These are phyloP conservation scores for Prinia subflava DNA, from an alignment of 2,113 vertebrate species.

Conservation along the genomic window DNA sequence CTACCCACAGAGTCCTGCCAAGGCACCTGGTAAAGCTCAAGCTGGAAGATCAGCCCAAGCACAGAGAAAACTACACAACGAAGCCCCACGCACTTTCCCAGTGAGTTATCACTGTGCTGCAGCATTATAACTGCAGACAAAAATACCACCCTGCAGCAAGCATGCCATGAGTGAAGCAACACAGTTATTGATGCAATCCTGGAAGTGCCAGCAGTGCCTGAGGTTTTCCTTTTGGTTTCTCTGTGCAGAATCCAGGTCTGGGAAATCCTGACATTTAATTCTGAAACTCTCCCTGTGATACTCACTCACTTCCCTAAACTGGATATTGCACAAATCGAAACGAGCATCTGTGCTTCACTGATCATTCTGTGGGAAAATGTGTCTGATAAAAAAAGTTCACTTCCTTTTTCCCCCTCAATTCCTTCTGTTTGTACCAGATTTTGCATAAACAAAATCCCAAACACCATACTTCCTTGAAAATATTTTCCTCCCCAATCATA, in stretches of 20 bases:
- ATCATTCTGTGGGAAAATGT: background rate
- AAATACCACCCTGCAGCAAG: background rate
- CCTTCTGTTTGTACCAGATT: background rate
- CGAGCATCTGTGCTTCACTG: accelerated
- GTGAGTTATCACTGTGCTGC: background rate
- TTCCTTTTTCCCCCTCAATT: background rate
- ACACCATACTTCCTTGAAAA: background rate
- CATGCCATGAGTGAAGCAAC: background rate
- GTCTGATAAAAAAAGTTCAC: background rate
- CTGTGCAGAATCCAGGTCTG: background rate
- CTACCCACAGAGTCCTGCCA: background rate
- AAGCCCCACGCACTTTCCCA: background rate
- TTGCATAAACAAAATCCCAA: background rate
- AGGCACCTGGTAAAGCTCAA: background rate
- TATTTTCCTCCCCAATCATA: accelerated
- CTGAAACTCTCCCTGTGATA: background rate
- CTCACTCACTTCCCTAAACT: background rate
- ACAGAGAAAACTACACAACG: background rate
- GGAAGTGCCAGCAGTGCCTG: background rate
- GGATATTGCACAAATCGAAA: background rate
- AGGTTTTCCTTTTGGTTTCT: slow-evolving; percentile 30
- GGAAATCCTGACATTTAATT: background rate
- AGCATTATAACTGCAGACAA: background rate
- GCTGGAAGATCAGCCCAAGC: background rate
- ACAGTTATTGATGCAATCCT: background rate